Evolutionary conservation across 2,797 vertebrate species (phyloP).

Genomic region (Hozukius guyotensis): DNA sequence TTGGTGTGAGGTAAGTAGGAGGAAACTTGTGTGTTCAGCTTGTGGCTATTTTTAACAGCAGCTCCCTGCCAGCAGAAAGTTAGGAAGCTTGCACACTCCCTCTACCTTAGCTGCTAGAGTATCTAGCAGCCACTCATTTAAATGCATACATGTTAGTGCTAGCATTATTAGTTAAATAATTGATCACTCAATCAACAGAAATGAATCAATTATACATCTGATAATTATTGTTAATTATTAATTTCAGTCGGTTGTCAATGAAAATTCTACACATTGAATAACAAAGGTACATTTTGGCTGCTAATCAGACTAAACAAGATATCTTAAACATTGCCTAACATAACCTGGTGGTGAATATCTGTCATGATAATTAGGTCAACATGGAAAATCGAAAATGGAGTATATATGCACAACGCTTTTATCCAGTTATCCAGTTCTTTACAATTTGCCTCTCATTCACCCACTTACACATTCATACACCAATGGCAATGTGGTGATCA

Average conservation of each 20-base stretch:
- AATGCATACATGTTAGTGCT: background rate
- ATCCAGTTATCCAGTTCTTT: background rate
- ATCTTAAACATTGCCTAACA: background rate
- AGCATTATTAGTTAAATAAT: background rate
- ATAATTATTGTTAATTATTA: background rate
- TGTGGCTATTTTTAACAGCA: constrained; percentile 75
- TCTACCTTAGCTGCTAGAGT: constrained; percentile 19
- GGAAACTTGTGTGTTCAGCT: constrained; percentile 65
- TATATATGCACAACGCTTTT: background rate
- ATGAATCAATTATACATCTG: background rate
- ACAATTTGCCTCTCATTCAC: background rate
- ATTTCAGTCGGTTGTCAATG: background rate
- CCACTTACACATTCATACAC: background rate
- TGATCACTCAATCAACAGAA: background rate
- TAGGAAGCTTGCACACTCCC: constrained; percentile 48
- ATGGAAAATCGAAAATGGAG: background rate
- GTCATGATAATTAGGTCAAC: background rate
- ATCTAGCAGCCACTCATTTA: background rate
- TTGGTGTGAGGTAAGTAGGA: constrained; percentile 63
- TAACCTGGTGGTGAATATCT: background rate
- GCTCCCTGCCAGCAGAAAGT: constrained; percentile 60
- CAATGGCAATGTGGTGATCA: background rate
- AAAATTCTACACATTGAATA: background rate
- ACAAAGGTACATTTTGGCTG: background rate
- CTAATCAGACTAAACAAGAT: background rate